Evolutionary conservation across 1,140 invertebrate genomes (phyloP), one percentile per base, ranked within the genome.

Genomic region (Maniola jurtina): DNA sequence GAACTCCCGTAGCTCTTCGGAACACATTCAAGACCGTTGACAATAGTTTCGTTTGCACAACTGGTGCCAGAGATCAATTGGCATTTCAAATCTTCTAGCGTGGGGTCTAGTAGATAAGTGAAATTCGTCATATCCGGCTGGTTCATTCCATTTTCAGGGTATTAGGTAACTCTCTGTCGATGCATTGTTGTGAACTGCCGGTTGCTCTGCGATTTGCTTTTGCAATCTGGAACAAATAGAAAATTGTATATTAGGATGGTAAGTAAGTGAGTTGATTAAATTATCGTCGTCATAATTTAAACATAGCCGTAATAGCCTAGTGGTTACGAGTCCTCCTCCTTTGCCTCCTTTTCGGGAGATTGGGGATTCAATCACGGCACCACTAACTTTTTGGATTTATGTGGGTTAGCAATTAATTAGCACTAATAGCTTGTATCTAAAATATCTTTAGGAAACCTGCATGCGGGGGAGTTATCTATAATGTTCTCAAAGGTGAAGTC

Each of bases 21-120:
- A n/a, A 65, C 38, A 58, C 88, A 90, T 25, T 88, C 76, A 45
- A 90, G 70, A 7, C 85, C 85, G 7, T 75, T 64, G 16, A 57
- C 66, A 60, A 68, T 42, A 4, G 75, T 62, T 40, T 73, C 61
- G 60, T 72, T 73, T 14, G 77, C 70, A 61, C 86, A 89, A 38
- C 78, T 77, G 50, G 6, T 64, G 8, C 76, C 77, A 2, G 74
- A 54, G 15, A 72, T 70, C 13, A 88, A 68, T 42, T 65, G 80
- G 70, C 87, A 89, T 70, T 70, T 70, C 13, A 88, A 75, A 63
- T 89, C 82, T 64, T 83, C 77, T 11, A 82, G 63, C 61, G 73
- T 61, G 58, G 76, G 62, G 58, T 83, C 79, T 36, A 45, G 13
- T 45, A 78, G 61, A 58, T 73, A 83, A 55, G 81, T 81, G 61